Conservation (phyloP, 2,888 invertebrate species). For the Hipparchia semele region DNA sequence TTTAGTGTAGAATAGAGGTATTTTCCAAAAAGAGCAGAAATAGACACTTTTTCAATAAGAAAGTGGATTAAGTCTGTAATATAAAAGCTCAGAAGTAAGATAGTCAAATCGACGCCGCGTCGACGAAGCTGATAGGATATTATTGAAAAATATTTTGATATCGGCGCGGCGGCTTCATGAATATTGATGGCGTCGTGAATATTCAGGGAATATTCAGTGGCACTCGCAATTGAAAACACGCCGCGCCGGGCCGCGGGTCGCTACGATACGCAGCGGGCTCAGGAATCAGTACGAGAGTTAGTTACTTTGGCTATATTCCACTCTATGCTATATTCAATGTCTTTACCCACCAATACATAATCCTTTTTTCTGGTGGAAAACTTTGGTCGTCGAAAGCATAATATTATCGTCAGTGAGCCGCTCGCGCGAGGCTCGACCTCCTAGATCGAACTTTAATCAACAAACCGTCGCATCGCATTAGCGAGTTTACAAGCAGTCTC, state of each 20-base stretch:
- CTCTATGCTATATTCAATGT: neutral
- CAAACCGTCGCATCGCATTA: too few species aligned
- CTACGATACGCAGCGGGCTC: neutral
- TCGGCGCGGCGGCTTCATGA: slow-evolving; percentile 56
- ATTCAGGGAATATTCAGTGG: slow-evolving; percentile 21
- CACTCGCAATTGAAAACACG: slow-evolving; percentile 60
- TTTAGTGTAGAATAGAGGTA: too few species aligned
- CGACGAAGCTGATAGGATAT: slow-evolving; percentile 40
- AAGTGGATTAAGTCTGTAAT: neutral
- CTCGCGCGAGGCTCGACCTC: too few species aligned
- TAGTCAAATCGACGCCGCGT: neutral
- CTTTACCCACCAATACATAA: too few species aligned
- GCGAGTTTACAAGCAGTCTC: too few species aligned
- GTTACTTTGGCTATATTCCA: neutral
- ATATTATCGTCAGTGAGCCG: too few species aligned
- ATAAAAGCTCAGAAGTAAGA: neutral
- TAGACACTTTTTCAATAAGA: neutral
- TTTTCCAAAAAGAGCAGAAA: too few species aligned
- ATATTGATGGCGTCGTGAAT: slow-evolving; percentile 71
- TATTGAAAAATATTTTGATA: slow-evolving; percentile 48
- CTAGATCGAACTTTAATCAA: too few species aligned
- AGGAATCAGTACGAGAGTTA: neutral
- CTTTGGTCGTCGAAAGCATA: too few species aligned
- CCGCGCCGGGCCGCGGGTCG: neutral
- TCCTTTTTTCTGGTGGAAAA: too few species aligned